phyloP scores from a whole-genome alignment of 2,113 vertebrate genomes.

The Xerus inauris region DNA sequence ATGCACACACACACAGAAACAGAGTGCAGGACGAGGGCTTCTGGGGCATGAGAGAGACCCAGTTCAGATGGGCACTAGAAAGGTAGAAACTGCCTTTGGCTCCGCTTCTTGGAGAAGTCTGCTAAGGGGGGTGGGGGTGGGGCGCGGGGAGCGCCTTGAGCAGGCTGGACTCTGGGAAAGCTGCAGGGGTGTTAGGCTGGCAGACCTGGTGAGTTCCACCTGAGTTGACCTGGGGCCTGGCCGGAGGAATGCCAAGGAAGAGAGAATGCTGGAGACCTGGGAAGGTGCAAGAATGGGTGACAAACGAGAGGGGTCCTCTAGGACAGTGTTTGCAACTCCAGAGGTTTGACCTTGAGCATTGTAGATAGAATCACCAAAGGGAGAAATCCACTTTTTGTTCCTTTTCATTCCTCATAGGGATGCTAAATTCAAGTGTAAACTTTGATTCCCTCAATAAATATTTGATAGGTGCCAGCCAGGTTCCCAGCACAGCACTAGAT shows the following conservation, averaged over 20 bases:
- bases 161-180: neutral
- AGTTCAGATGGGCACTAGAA: neutral
- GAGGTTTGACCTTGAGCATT: neutral
- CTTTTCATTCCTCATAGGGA: neutral
- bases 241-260: neutral
- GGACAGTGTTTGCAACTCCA: no score
- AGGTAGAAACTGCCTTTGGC: neutral
- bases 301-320: no score
- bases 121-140: no score
- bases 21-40: no score
- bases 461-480: neutral
- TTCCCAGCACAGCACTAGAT: neutral
- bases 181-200: neutral
- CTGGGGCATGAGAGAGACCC: neutral
- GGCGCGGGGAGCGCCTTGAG: no score
- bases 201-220: accelerated
- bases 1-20: no score
- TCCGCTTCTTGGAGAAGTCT: no score
- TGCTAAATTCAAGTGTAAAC: neutral
- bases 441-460: neutral
- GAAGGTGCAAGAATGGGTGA: neutral
- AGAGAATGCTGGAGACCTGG: no score
- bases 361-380: neutral
- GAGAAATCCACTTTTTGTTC: neutral
- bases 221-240: neutral